A percentile compares a stretch with the other conserved stretches of the same genome.
phyloP scores from a whole-genome alignment of 2,888 invertebrate species.

The Dugesia japonica region DNA sequence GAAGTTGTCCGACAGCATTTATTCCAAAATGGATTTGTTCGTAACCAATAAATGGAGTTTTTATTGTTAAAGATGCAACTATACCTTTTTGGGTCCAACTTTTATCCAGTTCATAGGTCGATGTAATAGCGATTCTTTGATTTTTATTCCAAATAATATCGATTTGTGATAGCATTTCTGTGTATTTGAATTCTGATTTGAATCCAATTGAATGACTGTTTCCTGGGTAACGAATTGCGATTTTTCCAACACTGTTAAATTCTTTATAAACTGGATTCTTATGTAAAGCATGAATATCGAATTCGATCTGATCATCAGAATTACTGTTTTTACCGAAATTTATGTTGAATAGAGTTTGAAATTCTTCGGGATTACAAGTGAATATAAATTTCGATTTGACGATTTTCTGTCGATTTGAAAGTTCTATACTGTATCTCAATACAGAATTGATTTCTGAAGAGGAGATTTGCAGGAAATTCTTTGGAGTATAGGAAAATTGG shows the following conservation, averaged over 20 bases:
- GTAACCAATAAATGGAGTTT: constrained; percentile 26
- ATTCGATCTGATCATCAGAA: neutral
- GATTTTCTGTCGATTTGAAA: neutral
- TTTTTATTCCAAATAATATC: constrained; percentile 15
- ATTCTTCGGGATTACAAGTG: neutral
- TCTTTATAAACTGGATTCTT: neutral
- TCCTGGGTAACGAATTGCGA: neutral
- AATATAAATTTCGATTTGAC: neutral
- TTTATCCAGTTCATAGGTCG: constrained; percentile 32
- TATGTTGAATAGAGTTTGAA: neutral
- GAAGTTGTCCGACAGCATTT: constrained; percentile 27
- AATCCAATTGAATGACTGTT: neutral
- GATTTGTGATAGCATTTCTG: neutral
- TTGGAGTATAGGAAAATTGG: neutral
- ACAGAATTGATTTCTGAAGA: neutral
- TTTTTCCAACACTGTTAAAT: neutral
- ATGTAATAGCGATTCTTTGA: neutral
- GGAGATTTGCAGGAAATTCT: neutral
- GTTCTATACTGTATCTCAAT: neutral
- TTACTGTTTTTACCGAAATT: neutral
- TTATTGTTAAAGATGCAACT: constrained; percentile 27
- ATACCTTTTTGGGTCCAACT: constrained; percentile 34
- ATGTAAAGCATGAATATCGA: constrained; percentile 6
- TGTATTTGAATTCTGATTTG: constrained; percentile 5
- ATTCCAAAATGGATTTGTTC: constrained; percentile 29